Evolutionary conservation across 37 sponge, comb jelly and placozoan species (phyloP).

Genomic region (Hormiphora californensis): DNA sequence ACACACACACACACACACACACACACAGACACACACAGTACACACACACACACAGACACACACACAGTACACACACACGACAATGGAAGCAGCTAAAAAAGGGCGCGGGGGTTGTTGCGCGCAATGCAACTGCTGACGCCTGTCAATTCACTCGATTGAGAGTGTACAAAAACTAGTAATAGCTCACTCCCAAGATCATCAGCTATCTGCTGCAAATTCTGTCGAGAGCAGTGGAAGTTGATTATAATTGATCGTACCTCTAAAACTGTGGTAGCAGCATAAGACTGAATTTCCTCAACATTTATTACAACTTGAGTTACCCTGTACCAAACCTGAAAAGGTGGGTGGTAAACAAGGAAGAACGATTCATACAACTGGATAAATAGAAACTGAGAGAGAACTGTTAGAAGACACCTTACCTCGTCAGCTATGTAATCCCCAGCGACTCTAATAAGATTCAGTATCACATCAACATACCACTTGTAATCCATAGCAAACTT

Average conservation of each 20-base stretch:
- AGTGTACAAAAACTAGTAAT: too few species aligned
- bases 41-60: too few species aligned
- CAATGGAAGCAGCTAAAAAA: too few species aligned
- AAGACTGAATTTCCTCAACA: constrained; percentile 92
- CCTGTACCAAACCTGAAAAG: constrained; percentile 76
- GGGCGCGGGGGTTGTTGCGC: too few species aligned
- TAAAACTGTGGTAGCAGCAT: constrained; percentile 94
- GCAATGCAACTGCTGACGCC: too few species aligned
- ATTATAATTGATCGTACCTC: constrained; percentile 67
- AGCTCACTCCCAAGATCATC: too few species aligned
- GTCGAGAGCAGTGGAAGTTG: neutral
- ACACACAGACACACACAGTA: too few species aligned
- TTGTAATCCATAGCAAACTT: constrained; percentile 82
- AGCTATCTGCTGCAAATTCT: too few species aligned
- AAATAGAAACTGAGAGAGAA: neutral
- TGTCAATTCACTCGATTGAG: too few species aligned
- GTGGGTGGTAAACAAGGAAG: neutral
- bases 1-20: constrained; percentile 51
- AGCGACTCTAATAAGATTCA: constrained; percentile 81
- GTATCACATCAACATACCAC: constrained; percentile 94
- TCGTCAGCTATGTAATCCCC: constrained; percentile 94
- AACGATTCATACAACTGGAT: neutral
- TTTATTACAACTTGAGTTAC: constrained; percentile 92
- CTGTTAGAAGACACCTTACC: constrained; percentile 58
- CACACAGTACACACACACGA: too few species aligned